Conservation (phyloP, 2,113 vertebrate species). For the Octodon degus region DNA sequence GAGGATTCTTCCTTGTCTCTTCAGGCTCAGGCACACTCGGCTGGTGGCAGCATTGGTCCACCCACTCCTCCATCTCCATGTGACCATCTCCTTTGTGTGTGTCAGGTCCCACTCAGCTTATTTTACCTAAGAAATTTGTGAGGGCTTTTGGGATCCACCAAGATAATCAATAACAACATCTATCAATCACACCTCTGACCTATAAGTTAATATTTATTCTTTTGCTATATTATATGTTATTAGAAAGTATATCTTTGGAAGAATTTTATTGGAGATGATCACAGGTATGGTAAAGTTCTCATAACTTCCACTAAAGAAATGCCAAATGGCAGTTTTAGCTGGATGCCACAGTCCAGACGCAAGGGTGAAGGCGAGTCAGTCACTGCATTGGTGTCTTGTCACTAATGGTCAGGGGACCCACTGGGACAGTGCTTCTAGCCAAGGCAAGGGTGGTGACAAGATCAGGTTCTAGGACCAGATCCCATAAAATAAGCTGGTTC, state of each 20-base stretch:
- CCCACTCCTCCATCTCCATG: not conserved
- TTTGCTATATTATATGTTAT: not conserved
- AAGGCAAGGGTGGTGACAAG: not conserved
- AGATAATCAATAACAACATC: not conserved
- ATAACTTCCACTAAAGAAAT: not conserved
- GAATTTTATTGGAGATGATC: not conserved
- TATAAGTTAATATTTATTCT: not conserved
- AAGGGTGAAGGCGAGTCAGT: not conserved
- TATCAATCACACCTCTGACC: not conserved
- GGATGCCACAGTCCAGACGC: not conserved
- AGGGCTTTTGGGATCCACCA: not conserved
- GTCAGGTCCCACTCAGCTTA: not conserved
- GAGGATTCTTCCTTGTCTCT: not conserved
- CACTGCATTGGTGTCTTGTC: not conserved
- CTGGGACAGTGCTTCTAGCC: not conserved
- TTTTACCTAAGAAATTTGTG: not conserved
- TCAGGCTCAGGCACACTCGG: not conserved
- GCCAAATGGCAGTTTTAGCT: rapidly evolving
- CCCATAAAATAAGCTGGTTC: not conserved
- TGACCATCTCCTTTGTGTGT: not conserved
- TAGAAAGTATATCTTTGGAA: not conserved
- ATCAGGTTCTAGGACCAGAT: not conserved
- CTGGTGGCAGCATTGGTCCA: not conserved
- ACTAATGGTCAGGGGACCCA: not conserved
- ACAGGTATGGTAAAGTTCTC: not conserved